Evolutionary conservation across 2,888 invertebrate genomes (phyloP).

Genomic region (Spodoptera littoralis): DNA sequence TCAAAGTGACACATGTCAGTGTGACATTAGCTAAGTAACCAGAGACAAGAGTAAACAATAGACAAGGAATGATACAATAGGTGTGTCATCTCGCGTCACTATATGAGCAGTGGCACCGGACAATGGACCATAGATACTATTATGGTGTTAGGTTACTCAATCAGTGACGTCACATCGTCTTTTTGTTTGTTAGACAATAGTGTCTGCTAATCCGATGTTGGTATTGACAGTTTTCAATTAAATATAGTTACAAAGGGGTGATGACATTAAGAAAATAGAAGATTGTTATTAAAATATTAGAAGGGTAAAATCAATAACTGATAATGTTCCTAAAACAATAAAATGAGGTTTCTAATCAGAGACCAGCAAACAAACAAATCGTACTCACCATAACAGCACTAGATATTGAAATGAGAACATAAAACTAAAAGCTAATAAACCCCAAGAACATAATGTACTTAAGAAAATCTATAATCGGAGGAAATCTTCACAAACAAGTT

Average conservation of each 20-base stretch:
- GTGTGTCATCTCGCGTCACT: conserved; percentile 32
- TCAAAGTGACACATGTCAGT: too few species aligned
- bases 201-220: conserved; percentile 23
- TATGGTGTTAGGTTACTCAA: conserved; percentile 58
- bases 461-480: conserved; percentile 74
- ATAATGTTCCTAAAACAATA: not conserved
- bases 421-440: conserved; percentile 56
- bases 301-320: too few species aligned
- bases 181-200: conserved; percentile 46
- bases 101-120: conserved; percentile 24
- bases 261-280: too few species aligned
- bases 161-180: conserved; percentile 24
- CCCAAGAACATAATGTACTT: conserved; percentile 28
- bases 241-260: too few species aligned
- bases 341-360: conserved; percentile 11
- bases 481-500: conserved; percentile 74
- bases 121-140: conserved; percentile 51
- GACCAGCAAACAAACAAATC: conserved; percentile 24
- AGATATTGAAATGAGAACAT: conserved; percentile 42
- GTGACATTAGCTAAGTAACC: too few species aligned
- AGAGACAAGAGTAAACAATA: conserved; percentile 9
- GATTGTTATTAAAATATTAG: too few species aligned
- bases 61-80: conserved; percentile 33
- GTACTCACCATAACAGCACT: conserved; percentile 4
- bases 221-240: not conserved